Percentiles rank a stretch among this genome's conserved stretches.
These are phyloP conservation scores for Lemur catta DNA, from an alignment of 2,797 vertebrate genomes.

Conservation along the genomic window DNA sequence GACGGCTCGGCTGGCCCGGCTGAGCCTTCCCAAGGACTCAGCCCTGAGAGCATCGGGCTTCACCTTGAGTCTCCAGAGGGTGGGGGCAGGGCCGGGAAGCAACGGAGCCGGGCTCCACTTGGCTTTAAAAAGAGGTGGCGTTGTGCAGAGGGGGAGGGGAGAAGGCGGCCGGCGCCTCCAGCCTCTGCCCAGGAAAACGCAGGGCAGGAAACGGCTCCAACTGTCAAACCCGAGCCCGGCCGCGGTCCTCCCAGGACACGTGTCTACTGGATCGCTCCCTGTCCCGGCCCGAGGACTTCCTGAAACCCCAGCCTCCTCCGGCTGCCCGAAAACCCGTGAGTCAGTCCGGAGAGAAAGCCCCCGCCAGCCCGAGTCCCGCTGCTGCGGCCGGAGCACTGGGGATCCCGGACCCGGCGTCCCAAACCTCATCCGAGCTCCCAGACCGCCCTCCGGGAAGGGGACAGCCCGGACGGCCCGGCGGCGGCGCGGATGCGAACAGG, in stretches of 20 bases:
- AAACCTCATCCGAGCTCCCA: slow-evolving; percentile 52
- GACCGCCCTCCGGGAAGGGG: background rate
- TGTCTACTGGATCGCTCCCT: slow-evolving; percentile 56
- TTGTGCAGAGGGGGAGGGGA: slow-evolving; percentile 55
- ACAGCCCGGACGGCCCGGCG: background rate
- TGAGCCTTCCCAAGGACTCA: slow-evolving; percentile 24
- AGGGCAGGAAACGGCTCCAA: slow-evolving; percentile 58
- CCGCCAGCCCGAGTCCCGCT: background rate
- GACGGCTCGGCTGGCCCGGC: background rate
- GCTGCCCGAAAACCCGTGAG: slow-evolving; percentile 25
- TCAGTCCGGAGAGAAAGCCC: background rate
- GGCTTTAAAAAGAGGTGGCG: slow-evolving; percentile 59
- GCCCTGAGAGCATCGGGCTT: background rate
- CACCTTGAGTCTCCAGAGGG: slow-evolving; percentile 59
- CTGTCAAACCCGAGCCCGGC: slow-evolving; percentile 71
- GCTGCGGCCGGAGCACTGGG: background rate
- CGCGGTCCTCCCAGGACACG: slow-evolving; percentile 63
- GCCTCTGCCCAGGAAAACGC: slow-evolving; percentile 30
- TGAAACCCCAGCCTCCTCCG: slow-evolving; percentile 35
- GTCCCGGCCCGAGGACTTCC: slow-evolving; percentile 53
- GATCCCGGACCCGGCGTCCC: background rate
- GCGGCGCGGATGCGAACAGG: background rate
- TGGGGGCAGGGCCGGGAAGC: slow-evolving; percentile 54
- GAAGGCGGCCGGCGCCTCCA: background rate
- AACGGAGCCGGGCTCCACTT: slow-evolving; percentile 30